Conservation (phyloP, 2,113 vertebrate genomes). For the Myiagra hebetior region DNA sequence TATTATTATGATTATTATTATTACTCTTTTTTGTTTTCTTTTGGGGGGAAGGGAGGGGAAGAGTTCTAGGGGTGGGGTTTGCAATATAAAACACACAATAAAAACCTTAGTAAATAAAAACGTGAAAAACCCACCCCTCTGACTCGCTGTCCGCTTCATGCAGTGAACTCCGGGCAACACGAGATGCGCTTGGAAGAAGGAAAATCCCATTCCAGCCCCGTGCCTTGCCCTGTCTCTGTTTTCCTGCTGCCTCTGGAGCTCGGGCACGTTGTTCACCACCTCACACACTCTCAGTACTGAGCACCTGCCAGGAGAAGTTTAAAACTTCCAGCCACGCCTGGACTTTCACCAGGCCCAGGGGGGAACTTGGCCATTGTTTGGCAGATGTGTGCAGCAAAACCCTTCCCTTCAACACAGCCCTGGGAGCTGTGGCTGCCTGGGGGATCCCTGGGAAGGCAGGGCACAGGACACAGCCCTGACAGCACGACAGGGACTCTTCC, state of each 20-base stretch:
- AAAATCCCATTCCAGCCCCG: neutral
- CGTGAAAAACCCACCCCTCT: neutral
- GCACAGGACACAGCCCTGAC: neutral
- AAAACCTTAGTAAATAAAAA: constrained; percentile 69
- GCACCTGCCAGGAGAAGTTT: neutral
- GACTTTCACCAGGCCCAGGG: neutral
- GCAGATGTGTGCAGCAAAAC: neutral
- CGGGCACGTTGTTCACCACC: neutral
- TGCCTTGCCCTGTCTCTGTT: neutral
- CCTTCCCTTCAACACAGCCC: neutral
- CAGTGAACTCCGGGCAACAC: neutral
- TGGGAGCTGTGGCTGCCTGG: neutral
- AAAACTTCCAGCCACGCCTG: neutral
- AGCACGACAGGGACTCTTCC: neutral
- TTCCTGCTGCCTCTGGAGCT: neutral
- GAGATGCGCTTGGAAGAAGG: neutral
- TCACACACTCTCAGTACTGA: neutral
- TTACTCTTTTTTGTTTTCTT: neutral
- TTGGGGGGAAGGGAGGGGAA: constrained; percentile 13
- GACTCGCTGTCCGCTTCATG: constrained; percentile 1
- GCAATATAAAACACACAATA: constrained; percentile 67
- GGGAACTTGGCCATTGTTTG: neutral
- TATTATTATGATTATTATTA: neutral
- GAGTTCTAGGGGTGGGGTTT: constrained; percentile 53
- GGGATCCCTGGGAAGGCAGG: neutral